Evolutionary conservation across 2,797 vertebrate species (phyloP).

Genomic region (Danio jaintianensis): DNA sequence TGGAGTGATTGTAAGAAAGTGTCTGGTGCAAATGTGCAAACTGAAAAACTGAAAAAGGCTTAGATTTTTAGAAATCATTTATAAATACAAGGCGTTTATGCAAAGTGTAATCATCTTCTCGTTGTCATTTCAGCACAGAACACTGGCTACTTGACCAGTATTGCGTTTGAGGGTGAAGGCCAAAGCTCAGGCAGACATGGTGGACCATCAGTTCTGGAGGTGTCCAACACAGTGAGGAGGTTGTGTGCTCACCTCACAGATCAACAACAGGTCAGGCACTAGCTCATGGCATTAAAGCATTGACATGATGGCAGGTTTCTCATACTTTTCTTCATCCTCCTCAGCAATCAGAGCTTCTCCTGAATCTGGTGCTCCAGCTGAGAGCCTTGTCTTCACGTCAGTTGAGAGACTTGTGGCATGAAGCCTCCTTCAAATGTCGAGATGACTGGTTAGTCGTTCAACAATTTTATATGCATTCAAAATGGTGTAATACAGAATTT

Average conservation of each 20-base stretch:
- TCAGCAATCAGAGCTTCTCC: conserved; percentile 81
- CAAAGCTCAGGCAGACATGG: conserved; percentile 61
- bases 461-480: not conserved
- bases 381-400: conserved; percentile 75
- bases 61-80: no score
- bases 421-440: conserved; percentile 82
- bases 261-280: conserved; percentile 77
- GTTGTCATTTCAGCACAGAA: conserved; percentile 60
- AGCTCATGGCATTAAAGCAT: not conserved
- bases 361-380: conserved; percentile 81
- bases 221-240: conserved; percentile 73
- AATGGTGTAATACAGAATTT: not conserved
- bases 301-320: not conserved
- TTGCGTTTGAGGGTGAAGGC: conserved; percentile 78
- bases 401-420: conserved; percentile 79
- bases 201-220: conserved; percentile 65
- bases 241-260: conserved; percentile 79
- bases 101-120: not conserved
- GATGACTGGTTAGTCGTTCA: conserved; percentile 81
- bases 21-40: no score
- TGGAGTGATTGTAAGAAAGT: no score
- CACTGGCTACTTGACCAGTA: conserved; percentile 59
- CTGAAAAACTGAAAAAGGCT: no score
- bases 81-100: no score
- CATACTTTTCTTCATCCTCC: conserved; percentile 24